These are phyloP conservation scores for Limosa lapponica DNA, from an alignment of 2,797 vertebrate genomes.

Conservation along the genomic window DNA sequence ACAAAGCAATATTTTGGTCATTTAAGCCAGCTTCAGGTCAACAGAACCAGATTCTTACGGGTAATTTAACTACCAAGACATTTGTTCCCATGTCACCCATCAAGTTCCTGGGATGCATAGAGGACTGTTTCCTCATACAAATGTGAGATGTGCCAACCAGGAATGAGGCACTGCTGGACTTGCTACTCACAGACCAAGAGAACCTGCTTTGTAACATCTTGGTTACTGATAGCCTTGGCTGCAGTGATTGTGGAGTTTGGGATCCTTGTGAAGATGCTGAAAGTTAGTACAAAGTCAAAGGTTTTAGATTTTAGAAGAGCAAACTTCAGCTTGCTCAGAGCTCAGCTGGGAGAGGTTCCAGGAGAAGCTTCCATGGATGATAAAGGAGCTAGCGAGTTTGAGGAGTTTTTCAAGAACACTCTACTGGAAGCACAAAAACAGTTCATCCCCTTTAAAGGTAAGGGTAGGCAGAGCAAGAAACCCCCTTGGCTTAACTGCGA, in stretches of 20 bases:
- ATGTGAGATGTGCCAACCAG: not conserved
- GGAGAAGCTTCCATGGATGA: not conserved
- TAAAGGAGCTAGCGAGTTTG: not conserved
- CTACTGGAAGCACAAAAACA: not conserved
- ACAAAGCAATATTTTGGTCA: not conserved
- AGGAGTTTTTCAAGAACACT: not conserved
- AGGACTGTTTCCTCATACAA: not conserved
- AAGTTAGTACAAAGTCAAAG: not conserved
- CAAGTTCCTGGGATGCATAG: not conserved
- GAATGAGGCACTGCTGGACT: not conserved
- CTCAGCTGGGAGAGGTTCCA: not conserved
- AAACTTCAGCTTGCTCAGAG: not conserved
- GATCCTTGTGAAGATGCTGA: not conserved
- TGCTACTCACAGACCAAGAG: not conserved
- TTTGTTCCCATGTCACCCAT: not conserved
- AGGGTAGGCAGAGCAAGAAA: not conserved
- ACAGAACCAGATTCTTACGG: not conserved
- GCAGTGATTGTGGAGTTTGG: not conserved
- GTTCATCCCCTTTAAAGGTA: not conserved
- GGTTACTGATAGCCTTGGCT: not conserved
- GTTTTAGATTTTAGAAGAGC: not conserved
- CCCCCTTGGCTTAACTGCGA: not conserved
- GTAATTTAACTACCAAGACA: not conserved
- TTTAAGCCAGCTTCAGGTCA: not conserved
- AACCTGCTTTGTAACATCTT: not conserved